These are phyloP conservation scores for Apis florea DNA, from an alignment of 1,140 invertebrate genomes.

Conservation along the genomic window DNA sequence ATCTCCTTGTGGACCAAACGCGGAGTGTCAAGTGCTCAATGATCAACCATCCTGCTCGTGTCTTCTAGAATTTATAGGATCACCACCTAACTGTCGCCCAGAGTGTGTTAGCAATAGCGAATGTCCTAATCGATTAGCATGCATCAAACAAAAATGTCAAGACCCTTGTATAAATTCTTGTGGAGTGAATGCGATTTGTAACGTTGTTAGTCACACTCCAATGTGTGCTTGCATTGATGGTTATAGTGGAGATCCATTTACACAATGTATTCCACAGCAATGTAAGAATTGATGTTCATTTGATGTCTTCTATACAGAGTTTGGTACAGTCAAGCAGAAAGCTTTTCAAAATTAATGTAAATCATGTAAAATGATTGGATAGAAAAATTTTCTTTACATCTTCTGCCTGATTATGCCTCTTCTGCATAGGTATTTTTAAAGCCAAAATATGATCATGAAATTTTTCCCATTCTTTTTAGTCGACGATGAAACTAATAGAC, in stretches of 20 bases:
- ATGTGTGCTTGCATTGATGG: conserved; percentile 86
- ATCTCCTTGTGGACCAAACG: conserved; percentile 87
- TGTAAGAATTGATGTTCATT: conserved; percentile 57
- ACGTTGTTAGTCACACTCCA: conserved; percentile 87
- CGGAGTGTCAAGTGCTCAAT: conserved; percentile 83
- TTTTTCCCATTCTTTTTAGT: conserved; percentile 45
- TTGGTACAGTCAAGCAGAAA: too few species aligned
- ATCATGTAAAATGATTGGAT: too few species aligned
- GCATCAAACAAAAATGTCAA: conserved; percentile 85
- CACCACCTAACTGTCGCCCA: conserved; percentile 84
- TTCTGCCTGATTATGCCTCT: conserved; percentile 62
- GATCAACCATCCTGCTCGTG: conserved; percentile 85
- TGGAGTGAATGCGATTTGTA: conserved; percentile 86
- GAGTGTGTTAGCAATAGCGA: conserved; percentile 86
- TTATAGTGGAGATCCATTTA: conserved; percentile 87
- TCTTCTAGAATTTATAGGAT: conserved; percentile 82
- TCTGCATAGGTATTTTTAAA: not conserved
- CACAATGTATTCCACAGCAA: conserved; percentile 81
- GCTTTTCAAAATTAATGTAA: too few species aligned
- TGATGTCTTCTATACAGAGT: conserved; percentile 72
- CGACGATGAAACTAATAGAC: conserved; percentile 61
- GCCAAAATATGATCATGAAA: not conserved
- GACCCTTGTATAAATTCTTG: conserved; percentile 87
- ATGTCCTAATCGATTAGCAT: conserved; percentile 84
- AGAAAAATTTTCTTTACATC: too few species aligned